Conservation (phyloP, 2,113 vertebrate species). For the rabbit (Oryctolagus cuniculus) region DNA sequence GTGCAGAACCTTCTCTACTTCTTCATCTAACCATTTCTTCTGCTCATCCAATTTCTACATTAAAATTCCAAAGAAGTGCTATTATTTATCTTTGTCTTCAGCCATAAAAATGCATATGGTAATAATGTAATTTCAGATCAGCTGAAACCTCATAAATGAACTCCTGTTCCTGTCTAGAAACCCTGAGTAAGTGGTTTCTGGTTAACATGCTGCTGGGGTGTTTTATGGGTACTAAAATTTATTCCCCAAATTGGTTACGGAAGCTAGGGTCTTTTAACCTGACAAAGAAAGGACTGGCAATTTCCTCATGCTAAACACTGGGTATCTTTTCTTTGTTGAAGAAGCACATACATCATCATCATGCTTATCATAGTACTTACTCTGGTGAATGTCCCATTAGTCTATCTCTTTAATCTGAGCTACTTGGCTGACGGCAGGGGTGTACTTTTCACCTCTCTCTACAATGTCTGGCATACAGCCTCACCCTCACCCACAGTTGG, state of each 20-base stretch:
- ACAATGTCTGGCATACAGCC: neutral
- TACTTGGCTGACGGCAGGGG: neutral
- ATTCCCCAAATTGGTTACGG: neutral
- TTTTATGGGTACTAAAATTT: slow-evolving; percentile 50
- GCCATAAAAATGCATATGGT: slow-evolving; percentile 4
- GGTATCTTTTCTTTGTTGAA: neutral
- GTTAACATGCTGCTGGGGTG: neutral
- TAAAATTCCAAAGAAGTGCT: slow-evolving; percentile 71
- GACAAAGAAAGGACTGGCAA: neutral
- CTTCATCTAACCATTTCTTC: slow-evolving; percentile 93
- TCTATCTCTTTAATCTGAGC: neutral
- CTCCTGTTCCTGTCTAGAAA: neutral
- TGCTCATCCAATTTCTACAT: slow-evolving; percentile 86
- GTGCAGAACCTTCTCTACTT: slow-evolving; percentile 92
- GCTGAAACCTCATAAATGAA: slow-evolving; percentile 20
- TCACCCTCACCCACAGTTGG: neutral
- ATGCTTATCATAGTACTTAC: neutral
- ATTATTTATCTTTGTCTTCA: slow-evolving; percentile 56
- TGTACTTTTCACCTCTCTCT: neutral
- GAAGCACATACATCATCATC: neutral
- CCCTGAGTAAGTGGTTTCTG: neutral
- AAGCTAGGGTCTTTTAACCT: neutral
- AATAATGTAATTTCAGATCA: slow-evolving; percentile 23
- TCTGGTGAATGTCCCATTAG: neutral
- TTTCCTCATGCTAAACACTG: neutral